These are phyloP conservation scores for Hydrocynus forskahlii DNA, from an alignment of 2,797 vertebrate species.

Conservation along the genomic window DNA sequence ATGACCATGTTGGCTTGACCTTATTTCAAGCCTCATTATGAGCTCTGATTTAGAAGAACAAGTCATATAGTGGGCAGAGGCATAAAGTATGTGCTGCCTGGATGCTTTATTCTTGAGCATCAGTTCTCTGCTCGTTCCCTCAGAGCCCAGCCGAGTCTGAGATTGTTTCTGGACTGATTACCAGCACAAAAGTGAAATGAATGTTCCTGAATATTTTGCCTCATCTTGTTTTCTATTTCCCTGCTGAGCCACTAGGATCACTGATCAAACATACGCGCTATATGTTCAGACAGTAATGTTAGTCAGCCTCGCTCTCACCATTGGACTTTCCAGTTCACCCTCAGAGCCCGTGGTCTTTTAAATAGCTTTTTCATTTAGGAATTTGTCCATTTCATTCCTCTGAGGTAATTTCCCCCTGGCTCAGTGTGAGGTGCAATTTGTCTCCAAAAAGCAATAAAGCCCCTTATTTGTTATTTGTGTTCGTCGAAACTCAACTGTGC, in stretches of 20 bases:
- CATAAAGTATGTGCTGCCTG: neutral
- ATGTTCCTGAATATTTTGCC: constrained; percentile 9
- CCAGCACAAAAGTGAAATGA: constrained; percentile 16
- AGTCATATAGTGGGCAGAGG: neutral
- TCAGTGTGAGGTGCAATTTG: constrained; percentile 32
- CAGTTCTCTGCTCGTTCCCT: neutral
- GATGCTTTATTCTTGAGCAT: too few species aligned
- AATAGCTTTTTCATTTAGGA: constrained; percentile 42
- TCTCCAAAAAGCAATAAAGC: constrained; percentile 59
- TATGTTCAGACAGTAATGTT: neutral
- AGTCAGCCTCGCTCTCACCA: neutral
- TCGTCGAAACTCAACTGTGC: constrained; percentile 44
- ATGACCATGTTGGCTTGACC: constrained; percentile 28
- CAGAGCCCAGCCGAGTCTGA: neutral
- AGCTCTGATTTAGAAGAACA: constrained; percentile 1
- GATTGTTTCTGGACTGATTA: neutral
- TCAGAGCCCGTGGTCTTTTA: constrained; percentile 15
- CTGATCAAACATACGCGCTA: constrained; percentile 8
- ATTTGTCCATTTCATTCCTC: constrained; percentile 48
- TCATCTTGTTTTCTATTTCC: neutral
- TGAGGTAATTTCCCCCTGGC: constrained; percentile 47
- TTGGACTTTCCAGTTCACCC: neutral
- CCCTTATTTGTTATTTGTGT: constrained; percentile 45
- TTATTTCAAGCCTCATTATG: constrained; percentile 28
- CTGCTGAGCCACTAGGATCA: constrained; percentile 18